Evolutionary conservation across 92 coral and sea anemone genomes (phyloP), one percentile per base, ranked within the genome.

Genomic region (Virgularia gustaviana): DNA sequence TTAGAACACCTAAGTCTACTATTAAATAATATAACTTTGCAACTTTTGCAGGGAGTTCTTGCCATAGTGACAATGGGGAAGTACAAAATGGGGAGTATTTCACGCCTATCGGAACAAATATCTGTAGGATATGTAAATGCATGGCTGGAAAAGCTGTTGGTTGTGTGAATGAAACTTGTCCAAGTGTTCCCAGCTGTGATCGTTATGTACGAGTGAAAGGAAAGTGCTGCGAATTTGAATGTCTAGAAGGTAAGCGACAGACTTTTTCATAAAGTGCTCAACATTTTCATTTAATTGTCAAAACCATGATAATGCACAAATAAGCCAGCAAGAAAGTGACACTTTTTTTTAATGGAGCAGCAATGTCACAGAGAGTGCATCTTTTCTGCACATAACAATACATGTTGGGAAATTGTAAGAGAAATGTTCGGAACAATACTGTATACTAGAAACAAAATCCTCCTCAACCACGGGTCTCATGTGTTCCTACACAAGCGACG

Each of bases 71-170:
- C 19, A 9, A 49, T 25, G 59, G 36, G 23, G 70, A 39, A 29
- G 79, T 94, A 2, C 41, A 78, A 9, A 57, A 81, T 71, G 99
- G 90, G 9, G 82, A 83, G 8, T 84, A 88, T 24, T 94, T 77
- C 65, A 86, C 88, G 24, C 99, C 96, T 1, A 41, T 76, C 19
- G 88, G 89, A 41, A 61, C 78, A 23, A 70, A 92, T 80, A 71
- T 90, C 55, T 94, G 99, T 67, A 58, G 64, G 61, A 89, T 89
- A 76, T 94, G 99, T 73, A 89, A 83, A 81, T 94, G 99, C 65
- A 43, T 86, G 57, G 80, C 74, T 63, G 99, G 99, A 22, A 42
- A 72, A 53, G 88, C 99, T 19, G 45, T 56, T 27, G 87, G 89
- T 1, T 94, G 99, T 62, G 76, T 90, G 29, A 72, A 75, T 20